Percentiles rank a stretch among this genome's conserved stretches.
Conservation (phyloP, 1,140 invertebrate species). For the Ylistrum balloti region DNA sequence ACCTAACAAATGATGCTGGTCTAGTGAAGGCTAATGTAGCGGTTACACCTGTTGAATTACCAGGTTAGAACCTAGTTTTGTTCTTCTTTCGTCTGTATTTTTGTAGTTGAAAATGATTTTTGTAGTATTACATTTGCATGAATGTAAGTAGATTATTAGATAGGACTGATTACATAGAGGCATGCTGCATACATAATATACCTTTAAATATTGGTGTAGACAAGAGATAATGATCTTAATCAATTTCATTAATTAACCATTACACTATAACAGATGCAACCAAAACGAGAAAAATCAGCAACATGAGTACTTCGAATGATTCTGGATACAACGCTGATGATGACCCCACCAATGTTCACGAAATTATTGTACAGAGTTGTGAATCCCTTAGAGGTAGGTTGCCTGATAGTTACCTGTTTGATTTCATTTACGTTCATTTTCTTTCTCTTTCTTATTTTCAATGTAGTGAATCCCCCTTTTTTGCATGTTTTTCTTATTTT, state of each 20-base stretch:
- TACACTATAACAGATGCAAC: conserved; percentile 41
- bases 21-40: background rate
- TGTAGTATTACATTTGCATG: too few species aligned
- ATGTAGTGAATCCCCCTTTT: too few species aligned
- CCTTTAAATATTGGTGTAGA: too few species aligned
- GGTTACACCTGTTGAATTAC: conserved; percentile 43
- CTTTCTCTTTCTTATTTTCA: too few species aligned
- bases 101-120: too few species aligned
- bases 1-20: background rate
- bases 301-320: conserved; percentile 59
- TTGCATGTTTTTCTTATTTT: too few species aligned
- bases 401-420: background rate
- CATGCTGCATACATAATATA: too few species aligned
- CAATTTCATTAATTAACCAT: background rate
- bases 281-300: conserved; percentile 55
- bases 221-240: too few species aligned
- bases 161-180: too few species aligned
- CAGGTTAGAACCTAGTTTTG: background rate
- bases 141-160: too few species aligned
- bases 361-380: conserved; percentile 40
- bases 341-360: conserved; percentile 6
- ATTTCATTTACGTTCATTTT: too few species aligned
- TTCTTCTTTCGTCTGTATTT: too few species aligned
- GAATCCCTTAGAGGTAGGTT: conserved; percentile 37
- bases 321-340: conserved; percentile 57